Evolutionary conservation across 1,140 invertebrate genomes (phyloP), one percentile per base, ranked within the genome.

Genomic region (Potamilus streckersoni): DNA sequence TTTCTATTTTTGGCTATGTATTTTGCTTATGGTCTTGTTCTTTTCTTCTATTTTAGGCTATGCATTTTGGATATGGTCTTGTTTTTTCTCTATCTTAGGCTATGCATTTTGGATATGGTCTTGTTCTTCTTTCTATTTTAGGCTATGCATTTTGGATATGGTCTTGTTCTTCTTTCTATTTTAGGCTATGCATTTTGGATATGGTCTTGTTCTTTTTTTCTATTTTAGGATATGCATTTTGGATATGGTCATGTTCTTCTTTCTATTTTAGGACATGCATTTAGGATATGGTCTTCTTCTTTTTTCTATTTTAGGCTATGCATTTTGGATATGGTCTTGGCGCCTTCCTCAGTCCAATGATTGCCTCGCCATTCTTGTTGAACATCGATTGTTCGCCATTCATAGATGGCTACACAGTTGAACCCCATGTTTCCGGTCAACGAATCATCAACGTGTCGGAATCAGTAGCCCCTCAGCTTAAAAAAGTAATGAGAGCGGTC

Each of bases 321-420:
- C 91, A 92, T 79, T 92, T 91, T 81, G 91, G 89, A 80, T 92
- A 92, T 72, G 91, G 91, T 0, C 83, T 92, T 1, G 91, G 91
- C 8, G 91, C 91, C 5, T 92, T 92, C 75, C 75, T 92, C 4
- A 91, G 91, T 57, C 91, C 91, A 12, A 89, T 92, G 87, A 91
- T 92, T 20, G 91, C 90, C 8, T 89, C 92, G 27, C 90, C 90
- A 0, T 92, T 92, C 76, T 83, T 92, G 17, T 84, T 91, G 11
- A 91, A 91, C 80, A 85, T 86, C 60, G 89, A 90, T 78, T 90
- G 90, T 79, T 80, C 84, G 2, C 82, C 82, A 49, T 85, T 80
- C 67, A 83, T 87, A 20, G 83, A 86, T 71, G 86, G 85, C 15
- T 84, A 83, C 75, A 81, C 79, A 12, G 62, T 80, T 0, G 68